Evolutionary conservation across 2,888 invertebrate genomes (phyloP), one percentile per base, ranked within the genome.

Genomic region (Rhyacophila evoluta): DNA sequence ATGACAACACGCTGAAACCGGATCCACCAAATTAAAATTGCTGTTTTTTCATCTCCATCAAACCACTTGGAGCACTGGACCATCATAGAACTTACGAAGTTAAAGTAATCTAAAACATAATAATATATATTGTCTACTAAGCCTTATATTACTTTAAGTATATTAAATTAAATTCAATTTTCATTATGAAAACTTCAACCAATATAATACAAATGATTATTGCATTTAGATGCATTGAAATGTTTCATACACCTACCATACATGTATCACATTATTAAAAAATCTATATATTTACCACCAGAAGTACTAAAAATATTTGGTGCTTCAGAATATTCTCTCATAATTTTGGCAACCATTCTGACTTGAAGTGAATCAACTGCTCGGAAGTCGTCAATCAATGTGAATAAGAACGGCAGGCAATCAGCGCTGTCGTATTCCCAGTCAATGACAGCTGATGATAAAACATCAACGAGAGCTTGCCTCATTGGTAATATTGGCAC

Each of bases 11-110:
- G 87, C 84, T 92, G 91, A 83, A 93, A 92, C 78, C 91, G 87
- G 39, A 93, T 86, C 92, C 92, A 93, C 88, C 93, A 90, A 6
- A 92, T 83, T n/a, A 90, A 88, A 77, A 92, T 87, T 5, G 91
- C 89, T 1, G 89, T 89, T 81, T 87, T 85, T 83, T 92, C 90
- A n/a, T 86, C 84, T 2, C 85, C 84, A 37, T 84, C 84, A 79
- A 91, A 87, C 83, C 87, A 88, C 73, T 89, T 88, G 12, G 90
- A 88, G 81, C 91, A 90, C 55, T 87, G 87, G 75, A 87, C 85
- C 84, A 93, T 89, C 37, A 90, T 85, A 12, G 87, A 86, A 25
- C 89, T 85, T 0, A 93, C 84, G 83, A 92, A 91, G 67, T 89
- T 76, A 27, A 81, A 80, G 74, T 76, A 82, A 37, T 74, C 82